Conservation (phyloP, 2,797 vertebrate species). For the Pagetopsis macropterus region DNA sequence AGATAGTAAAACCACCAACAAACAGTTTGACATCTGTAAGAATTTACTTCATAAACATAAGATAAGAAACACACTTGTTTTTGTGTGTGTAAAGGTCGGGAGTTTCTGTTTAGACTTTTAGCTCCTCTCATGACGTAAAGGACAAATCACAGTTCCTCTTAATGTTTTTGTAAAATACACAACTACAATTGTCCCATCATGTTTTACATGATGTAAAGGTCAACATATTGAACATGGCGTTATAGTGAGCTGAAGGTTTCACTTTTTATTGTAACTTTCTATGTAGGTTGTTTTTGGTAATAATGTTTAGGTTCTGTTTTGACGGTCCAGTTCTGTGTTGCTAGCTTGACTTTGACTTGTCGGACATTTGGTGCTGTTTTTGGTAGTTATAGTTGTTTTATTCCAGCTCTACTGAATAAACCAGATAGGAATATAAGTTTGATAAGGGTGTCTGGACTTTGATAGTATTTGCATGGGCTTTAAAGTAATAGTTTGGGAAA, state of each 20-base stretch:
- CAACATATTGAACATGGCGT: background rate
- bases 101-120: background rate
- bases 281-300: background rate
- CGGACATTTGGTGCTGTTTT: background rate
- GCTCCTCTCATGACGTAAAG: conserved; percentile 12
- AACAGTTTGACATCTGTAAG: background rate
- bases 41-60: background rate
- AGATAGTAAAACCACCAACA: background rate
- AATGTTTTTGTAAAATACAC: background rate
- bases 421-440: background rate
- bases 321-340: background rate
- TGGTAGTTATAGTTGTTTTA: background rate
- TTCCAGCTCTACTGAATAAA: background rate
- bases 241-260: background rate
- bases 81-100: conserved; percentile 21
- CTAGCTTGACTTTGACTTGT: background rate
- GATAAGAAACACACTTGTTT: background rate
- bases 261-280: background rate
- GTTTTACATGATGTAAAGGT: conserved; percentile 14
- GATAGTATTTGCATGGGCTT: background rate
- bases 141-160: conserved; percentile 52
- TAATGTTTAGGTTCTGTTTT: background rate
- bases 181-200: background rate
- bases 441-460: background rate
- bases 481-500: background rate